Evolutionary conservation across 2,113 vertebrate genomes (phyloP), one percentile per base, ranked within the genome.

Genomic region (Lonchura striata): DNA sequence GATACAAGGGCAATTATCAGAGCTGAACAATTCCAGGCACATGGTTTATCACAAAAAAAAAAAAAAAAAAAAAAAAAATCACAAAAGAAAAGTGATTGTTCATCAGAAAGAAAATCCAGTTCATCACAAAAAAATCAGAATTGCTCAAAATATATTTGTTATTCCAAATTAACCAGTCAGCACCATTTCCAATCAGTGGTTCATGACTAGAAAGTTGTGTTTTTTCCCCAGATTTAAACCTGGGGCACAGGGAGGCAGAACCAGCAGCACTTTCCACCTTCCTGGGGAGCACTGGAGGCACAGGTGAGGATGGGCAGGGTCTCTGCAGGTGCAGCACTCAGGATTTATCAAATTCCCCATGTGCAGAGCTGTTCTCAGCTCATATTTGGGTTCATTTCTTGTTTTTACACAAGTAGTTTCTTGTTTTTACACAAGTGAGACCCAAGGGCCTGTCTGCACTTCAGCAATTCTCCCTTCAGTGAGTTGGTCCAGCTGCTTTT

Each of bases 291-390:
- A 5, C 42, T 20, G 72, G 61, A 9, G 18, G 19, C 25, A 6
- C 5, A 1, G 4, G 10, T 11, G 3, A 37, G 72, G 25, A 37
- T 0, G 11, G 21, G 16, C 42, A n/a, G n/a, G 52, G 17, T n/a
- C n/a, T n/a, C n/a, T n/a, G n/a, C n/a, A n/a, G n/a, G n/a, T n/a
- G n/a, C n/a, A n/a, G n/a, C 49, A n/a, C 56, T 31, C 63, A 6
- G 11, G 14, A 14, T 53, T 57, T 59, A 42, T n/a, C 71, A 15
- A 57, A 15, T 39, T 57, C 69, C 74, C 57, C 52, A 10, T 3
- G 54, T 17, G 53, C 24, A 72, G 33, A 28, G 4, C 35, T n/a
- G 46, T 18, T 42, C 70, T 22, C 21, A 59, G 3, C 39, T 27
- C 5, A 0, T 27, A 33, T 72, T 66, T 37, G n/a, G 9, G 37